A percentile compares a stretch with the other conserved stretches of the same genome.
Conservation (phyloP, 2,113 vertebrate genomes). For the Lycaon pictus region DNA sequence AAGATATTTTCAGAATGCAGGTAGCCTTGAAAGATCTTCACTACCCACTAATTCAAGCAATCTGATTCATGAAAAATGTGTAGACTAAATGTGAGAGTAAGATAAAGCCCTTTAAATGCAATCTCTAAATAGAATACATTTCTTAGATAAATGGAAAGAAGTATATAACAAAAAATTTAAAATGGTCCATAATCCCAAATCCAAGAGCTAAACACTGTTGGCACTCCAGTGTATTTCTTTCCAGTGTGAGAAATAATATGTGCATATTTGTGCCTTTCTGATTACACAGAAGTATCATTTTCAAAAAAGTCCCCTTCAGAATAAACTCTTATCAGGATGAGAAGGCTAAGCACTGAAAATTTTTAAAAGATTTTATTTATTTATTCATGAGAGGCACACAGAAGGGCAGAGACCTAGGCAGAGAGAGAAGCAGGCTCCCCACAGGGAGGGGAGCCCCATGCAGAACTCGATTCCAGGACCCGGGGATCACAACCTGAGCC, state of each 20-base stretch:
- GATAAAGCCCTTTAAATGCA: neutral
- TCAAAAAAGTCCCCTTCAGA: neutral
- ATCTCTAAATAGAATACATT: neutral
- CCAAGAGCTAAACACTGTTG: neutral
- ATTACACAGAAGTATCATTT: neutral
- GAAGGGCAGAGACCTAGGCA: too few relatives aligned
- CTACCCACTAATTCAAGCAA: neutral
- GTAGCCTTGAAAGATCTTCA: neutral
- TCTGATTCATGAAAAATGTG: neutral
- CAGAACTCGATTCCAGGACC: too few relatives aligned
- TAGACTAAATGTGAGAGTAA: neutral
- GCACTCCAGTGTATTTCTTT: neutral
- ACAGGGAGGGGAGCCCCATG: too few relatives aligned
- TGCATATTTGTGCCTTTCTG: neutral
- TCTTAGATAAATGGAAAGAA: constrained; percentile 28
- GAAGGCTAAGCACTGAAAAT: neutral
- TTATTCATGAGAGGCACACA: too few relatives aligned
- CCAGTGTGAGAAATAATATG: neutral
- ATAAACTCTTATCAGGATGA: neutral
- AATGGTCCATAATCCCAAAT: neutral
- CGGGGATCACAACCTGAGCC: too few relatives aligned
- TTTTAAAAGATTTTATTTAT: too few relatives aligned
- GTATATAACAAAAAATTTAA: neutral
- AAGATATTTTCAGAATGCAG: neutral
- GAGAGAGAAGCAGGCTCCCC: too few relatives aligned